Conservation (phyloP, 2,113 vertebrate genomes). For the Carlito syrichta region DNA sequence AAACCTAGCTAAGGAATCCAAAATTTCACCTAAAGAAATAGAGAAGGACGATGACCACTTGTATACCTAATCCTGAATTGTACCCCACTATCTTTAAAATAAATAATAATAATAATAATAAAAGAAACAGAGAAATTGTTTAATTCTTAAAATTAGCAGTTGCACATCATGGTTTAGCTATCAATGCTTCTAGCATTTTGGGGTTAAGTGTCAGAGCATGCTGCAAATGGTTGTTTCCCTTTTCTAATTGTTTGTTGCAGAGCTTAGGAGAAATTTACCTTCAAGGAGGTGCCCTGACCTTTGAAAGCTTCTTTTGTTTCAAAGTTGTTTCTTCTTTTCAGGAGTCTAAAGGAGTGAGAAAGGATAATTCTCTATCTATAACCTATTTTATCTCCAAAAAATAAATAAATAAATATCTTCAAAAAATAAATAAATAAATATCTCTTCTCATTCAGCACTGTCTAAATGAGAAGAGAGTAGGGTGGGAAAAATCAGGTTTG, state of each 20-base stretch:
- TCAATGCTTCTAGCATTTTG: neutral
- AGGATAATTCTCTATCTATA: fast-evolving
- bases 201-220: neutral
- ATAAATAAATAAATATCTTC: too few relatives aligned
- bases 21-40: neutral
- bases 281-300: neutral
- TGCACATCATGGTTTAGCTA: neutral
- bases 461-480: neutral
- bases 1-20: neutral
- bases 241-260: neutral
- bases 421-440: too few relatives aligned
- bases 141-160: neutral
- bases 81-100: too few relatives aligned
- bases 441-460: too few relatives aligned
- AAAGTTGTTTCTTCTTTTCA: neutral
- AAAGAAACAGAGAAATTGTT: neutral
- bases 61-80: too few relatives aligned
- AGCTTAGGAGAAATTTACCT: neutral
- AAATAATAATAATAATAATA: too few relatives aligned
- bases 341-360: neutral
- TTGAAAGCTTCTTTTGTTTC: neutral
- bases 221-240: neutral
- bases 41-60: too few relatives aligned
- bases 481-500: neutral
- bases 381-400: neutral